Evolutionary conservation across 2,797 vertebrate genomes (phyloP).

Genomic region (Sebastes vulpes): DNA sequence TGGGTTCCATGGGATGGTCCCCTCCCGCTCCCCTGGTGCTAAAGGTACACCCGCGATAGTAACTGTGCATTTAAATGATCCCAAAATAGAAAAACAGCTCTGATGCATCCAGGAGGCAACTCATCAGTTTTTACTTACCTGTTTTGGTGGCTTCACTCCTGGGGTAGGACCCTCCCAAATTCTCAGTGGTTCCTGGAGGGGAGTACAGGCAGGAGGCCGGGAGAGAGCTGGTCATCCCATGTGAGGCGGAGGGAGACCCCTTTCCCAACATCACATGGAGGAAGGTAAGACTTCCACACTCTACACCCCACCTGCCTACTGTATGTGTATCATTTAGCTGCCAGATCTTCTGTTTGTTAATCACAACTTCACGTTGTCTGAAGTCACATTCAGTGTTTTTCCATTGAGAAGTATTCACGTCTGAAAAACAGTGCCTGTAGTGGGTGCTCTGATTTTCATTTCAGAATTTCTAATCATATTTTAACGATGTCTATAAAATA

Average conservation of each 20-base stretch:
- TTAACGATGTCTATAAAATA: constrained; percentile 58
- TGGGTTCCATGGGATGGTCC: constrained; percentile 99
- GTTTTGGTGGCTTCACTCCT: background rate
- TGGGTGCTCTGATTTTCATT: constrained; percentile 10
- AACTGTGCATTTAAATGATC: background rate
- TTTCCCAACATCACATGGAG: constrained; percentile 98
- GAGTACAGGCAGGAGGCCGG: constrained; percentile 99
- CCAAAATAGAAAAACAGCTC: background rate
- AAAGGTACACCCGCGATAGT: constrained; percentile 86
- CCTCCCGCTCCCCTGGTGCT: constrained; percentile 97
- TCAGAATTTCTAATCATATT: constrained; percentile 43
- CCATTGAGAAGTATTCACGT: background rate
- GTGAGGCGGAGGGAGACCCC: constrained; percentile 97
- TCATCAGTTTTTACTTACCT: background rate
- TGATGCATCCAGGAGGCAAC: background rate
- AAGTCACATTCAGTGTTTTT: constrained; percentile 6
- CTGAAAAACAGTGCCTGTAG: background rate
- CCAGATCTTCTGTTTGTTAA: background rate
- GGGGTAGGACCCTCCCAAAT: constrained; percentile 95
- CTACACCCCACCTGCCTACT: background rate
- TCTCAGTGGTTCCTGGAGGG: constrained; percentile 99
- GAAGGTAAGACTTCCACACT: constrained; percentile 86
- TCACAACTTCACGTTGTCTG: background rate
- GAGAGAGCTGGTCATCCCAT: constrained; percentile 97
- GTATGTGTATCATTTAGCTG: background rate